Evolutionary conservation across 2,797 vertebrate genomes (phyloP).

Genomic region (Labroides dimidiatus): DNA sequence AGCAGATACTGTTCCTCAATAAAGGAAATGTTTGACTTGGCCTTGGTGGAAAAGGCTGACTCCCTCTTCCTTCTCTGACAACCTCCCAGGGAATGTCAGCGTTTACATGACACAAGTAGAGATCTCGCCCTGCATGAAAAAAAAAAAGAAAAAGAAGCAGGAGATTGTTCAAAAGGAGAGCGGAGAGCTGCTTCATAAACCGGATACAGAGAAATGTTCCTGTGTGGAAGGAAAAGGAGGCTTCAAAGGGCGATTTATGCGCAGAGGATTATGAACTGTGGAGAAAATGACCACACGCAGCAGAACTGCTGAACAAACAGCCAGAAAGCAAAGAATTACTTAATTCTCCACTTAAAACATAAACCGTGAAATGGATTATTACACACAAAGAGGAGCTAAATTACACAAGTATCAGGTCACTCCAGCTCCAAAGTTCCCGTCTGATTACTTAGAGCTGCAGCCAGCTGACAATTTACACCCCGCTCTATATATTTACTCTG

Average conservation of each 20-base stretch:
- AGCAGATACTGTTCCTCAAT: slow-evolving; percentile 77
- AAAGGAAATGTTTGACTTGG: slow-evolving; percentile 77
- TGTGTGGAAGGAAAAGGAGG: slow-evolving; percentile 64
- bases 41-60: slow-evolving; percentile 61
- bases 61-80: slow-evolving; percentile 70
- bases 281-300: slow-evolving; percentile 72
- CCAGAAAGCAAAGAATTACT: slow-evolving; percentile 60
- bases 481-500: slow-evolving; percentile 63
- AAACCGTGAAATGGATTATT: slow-evolving; percentile 73
- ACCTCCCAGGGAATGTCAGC: slow-evolving; percentile 66
- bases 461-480: slow-evolving; percentile 59
- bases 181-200: slow-evolving; percentile 46
- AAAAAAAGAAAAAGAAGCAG: neutral
- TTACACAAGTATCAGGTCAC: slow-evolving; percentile 65
- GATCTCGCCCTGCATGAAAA: slow-evolving; percentile 40
- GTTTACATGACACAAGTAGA: slow-evolving; percentile 67
- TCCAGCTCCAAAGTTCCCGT: slow-evolving; percentile 33
- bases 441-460: slow-evolving; percentile 60
- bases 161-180: slow-evolving; percentile 33
- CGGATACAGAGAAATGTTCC: slow-evolving; percentile 71
- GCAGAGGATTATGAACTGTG: slow-evolving; percentile 42
- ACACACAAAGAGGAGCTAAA: slow-evolving; percentile 51
- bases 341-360: slow-evolving; percentile 72
- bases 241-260: slow-evolving; percentile 69
- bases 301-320: slow-evolving; percentile 70